Conservation (phyloP, 2,797 vertebrate genomes). For the Harpagifer antarcticus region DNA sequence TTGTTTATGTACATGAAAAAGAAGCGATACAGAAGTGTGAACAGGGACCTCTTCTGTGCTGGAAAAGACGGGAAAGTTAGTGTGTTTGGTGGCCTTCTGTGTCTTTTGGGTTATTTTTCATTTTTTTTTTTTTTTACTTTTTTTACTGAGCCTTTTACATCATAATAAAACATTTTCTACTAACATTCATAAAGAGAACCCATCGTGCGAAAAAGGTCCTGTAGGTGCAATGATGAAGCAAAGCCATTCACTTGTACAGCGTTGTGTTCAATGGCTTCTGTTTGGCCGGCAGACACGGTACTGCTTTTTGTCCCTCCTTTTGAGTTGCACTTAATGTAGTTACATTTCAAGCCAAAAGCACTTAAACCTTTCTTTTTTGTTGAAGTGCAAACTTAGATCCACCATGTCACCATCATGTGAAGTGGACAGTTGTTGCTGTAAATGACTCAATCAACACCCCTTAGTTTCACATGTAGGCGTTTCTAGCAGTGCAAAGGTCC, state of each 20-base stretch:
- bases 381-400: slow-evolving; percentile 67
- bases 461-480: slow-evolving; percentile 60
- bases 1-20: slow-evolving; percentile 83
- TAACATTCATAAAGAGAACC: slow-evolving; percentile 77
- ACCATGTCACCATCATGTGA: slow-evolving; percentile 49
- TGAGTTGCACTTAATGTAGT: slow-evolving; percentile 85
- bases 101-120: slow-evolving; percentile 59
- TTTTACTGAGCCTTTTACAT: slow-evolving; percentile 85
- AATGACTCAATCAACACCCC: slow-evolving; percentile 64
- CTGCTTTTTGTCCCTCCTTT: slow-evolving; percentile 68
- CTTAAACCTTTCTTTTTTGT: slow-evolving; percentile 78
- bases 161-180: slow-evolving; percentile 83
- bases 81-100: slow-evolving; percentile 84
- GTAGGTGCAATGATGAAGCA: slow-evolving; percentile 82
- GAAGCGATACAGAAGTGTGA: slow-evolving; percentile 80
- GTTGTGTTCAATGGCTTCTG: slow-evolving; percentile 68
- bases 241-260: slow-evolving; percentile 77
- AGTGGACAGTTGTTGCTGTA: slow-evolving; percentile 56
- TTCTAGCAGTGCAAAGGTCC: slow-evolving; percentile 68
- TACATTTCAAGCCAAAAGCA: slow-evolving; percentile 85
- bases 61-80: slow-evolving; percentile 66
- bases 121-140: slow-evolving; percentile 57
- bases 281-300: slow-evolving; percentile 81
- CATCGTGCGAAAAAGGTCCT: slow-evolving; percentile 70
- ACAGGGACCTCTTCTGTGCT: slow-evolving; percentile 76